Percentiles rank a stretch among this genome's conserved stretches.
Conservation (phyloP, 1,140 invertebrate species). For the Nephotettix cincticeps region DNA sequence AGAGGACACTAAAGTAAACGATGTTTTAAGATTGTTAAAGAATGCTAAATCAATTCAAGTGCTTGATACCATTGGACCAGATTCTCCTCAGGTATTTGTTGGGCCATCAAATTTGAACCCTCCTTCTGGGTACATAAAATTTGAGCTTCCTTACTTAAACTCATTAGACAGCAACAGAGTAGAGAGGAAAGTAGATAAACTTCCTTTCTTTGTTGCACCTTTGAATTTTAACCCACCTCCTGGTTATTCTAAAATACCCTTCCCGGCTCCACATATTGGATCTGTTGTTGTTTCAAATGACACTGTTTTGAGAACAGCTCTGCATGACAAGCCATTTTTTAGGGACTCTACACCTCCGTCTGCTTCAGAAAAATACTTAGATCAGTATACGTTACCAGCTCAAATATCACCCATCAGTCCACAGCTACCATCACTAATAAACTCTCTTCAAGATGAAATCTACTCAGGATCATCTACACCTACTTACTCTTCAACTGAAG, state of each 20-base stretch:
- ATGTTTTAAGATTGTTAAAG: slow-evolving; percentile 67
- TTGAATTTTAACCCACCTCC: slow-evolving; percentile 75
- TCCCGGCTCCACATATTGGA: slow-evolving; percentile 80
- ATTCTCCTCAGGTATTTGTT: slow-evolving; percentile 73
- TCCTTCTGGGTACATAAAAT: slow-evolving; percentile 71
- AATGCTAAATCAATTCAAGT: slow-evolving; percentile 71
- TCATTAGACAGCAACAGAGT: slow-evolving; percentile 66
- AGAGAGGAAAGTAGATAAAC: slow-evolving; percentile 67
- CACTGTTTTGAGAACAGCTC: slow-evolving; percentile 29
- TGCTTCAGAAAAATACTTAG: slow-evolving; percentile 4
- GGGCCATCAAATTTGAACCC: slow-evolving; percentile 70
- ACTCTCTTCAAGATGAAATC: slow-evolving; percentile 35
- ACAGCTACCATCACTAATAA: slow-evolving; percentile 35
- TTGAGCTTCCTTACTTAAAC: slow-evolving; percentile 78
- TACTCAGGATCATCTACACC: slow-evolving; percentile 25
- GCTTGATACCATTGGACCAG: slow-evolving; percentile 64
- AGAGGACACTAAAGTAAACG: slow-evolving; percentile 57
- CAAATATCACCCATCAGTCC: slow-evolving; percentile 35
- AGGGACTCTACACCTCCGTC: background rate
- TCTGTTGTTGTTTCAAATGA: slow-evolving; percentile 65
- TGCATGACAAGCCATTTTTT: slow-evolving; percentile 27
- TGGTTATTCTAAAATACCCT: slow-evolving; percentile 78
- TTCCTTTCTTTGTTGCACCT: slow-evolving; percentile 82
- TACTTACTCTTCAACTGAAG: background rate
- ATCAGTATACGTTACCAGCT: slow-evolving; percentile 32